Conservation (phyloP, 2,888 invertebrate genomes). For the Periphyllus acericola region DNA sequence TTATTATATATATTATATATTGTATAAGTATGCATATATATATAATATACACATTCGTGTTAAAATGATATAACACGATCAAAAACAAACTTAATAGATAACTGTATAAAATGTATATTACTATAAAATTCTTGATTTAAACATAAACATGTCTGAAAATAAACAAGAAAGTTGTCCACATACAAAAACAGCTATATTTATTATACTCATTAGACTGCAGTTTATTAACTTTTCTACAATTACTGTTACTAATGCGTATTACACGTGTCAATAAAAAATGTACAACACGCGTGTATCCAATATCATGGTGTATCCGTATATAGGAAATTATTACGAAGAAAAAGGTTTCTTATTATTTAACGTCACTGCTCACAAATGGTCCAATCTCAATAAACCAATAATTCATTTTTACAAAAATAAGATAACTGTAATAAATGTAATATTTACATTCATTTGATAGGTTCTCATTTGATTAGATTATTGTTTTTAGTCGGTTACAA, state of each 20-base stretch:
- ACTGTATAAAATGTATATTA: background rate
- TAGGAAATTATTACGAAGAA: background rate
- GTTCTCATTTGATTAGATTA: background rate
- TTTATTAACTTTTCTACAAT: background rate
- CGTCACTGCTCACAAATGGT: background rate
- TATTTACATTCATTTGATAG: background rate
- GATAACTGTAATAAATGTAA: background rate
- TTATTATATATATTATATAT: too few relatives aligned
- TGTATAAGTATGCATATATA: too few relatives aligned
- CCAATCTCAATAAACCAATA: background rate
- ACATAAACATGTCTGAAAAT: constrained; percentile 3
- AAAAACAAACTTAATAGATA: background rate
- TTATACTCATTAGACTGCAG: background rate
- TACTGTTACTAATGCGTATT: background rate
- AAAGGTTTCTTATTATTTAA: constrained; percentile 28
- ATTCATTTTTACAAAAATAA: background rate
- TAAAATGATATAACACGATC: background rate
- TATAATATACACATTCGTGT: background rate
- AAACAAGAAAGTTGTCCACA: constrained; percentile 22
- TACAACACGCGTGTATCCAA: background rate
- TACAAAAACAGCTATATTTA: constrained; percentile 1
- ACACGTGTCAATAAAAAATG: background rate
- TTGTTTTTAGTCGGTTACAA: background rate
- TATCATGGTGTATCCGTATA: background rate
- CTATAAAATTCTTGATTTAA: background rate